phyloP scores from a whole-genome alignment of 2,888 invertebrate species.

The Rotaria sp. region DNA sequence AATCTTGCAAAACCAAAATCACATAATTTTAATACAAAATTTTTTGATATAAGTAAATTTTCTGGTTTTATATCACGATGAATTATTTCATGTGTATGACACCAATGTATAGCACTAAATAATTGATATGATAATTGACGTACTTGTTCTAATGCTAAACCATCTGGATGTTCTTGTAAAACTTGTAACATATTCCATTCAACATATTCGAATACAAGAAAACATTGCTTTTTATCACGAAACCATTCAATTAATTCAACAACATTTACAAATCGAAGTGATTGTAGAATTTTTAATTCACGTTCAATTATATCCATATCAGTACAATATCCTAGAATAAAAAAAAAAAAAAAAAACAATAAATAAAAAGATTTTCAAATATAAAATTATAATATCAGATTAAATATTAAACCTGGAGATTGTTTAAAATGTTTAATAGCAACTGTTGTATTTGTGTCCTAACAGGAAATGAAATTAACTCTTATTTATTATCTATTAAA shows the following conservation, averaged over 20 bases:
- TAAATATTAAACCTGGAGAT: slow-evolving; percentile 46
- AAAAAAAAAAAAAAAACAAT: slow-evolving; percentile 43
- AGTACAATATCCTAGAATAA: slow-evolving; percentile 52
- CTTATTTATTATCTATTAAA: not conserved
- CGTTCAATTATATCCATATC: slow-evolving; percentile 53
- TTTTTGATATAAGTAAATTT: slow-evolving; percentile 52
- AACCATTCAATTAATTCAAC: slow-evolving; percentile 54
- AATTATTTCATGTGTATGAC: slow-evolving; percentile 52
- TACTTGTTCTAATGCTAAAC: slow-evolving; percentile 51
- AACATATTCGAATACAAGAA: slow-evolving; percentile 55
- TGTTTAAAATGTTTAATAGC: slow-evolving; percentile 56
- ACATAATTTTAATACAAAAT: slow-evolving; percentile 52
- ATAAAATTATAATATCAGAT: too few species aligned
- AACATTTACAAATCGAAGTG: slow-evolving; percentile 52
- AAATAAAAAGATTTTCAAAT: too few species aligned
- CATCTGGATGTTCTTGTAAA: slow-evolving; percentile 47
- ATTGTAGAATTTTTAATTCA: slow-evolving; percentile 52
- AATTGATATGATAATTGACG: slow-evolving; percentile 52
- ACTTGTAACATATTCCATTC: slow-evolving; percentile 49
- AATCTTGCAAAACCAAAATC: slow-evolving; percentile 51
- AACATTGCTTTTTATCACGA: slow-evolving; percentile 51
- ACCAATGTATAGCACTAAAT: slow-evolving; percentile 53
- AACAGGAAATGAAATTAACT: not conserved
- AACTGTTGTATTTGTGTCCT: slow-evolving; percentile 53
- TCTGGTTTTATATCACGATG: slow-evolving; percentile 56